Evolutionary conservation across 2,888 invertebrate species (phyloP).

Genomic region (Crepidodera aurea): DNA sequence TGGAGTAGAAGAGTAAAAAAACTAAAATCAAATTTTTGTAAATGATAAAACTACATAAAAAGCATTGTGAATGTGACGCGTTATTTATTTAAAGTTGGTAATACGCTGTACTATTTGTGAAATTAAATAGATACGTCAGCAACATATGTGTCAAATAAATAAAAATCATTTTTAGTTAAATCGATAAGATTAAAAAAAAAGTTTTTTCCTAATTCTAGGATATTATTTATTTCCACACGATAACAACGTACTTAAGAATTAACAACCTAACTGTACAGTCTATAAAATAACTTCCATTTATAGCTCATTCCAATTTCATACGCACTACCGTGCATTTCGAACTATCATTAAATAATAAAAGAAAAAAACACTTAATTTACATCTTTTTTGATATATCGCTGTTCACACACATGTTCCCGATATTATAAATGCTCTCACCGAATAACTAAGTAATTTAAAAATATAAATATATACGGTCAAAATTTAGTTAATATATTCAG

Average conservation of each 20-base stretch:
- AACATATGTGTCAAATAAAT: no score
- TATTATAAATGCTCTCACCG: slow-evolving; percentile 10
- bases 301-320: slow-evolving; percentile 6
- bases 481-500: slow-evolving; percentile 9
- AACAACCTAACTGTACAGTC: neutral
- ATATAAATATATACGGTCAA: slow-evolving; percentile 11
- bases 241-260: neutral
- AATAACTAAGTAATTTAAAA: slow-evolving; percentile 12
- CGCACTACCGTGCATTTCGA: slow-evolving; percentile 4
- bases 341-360: slow-evolving; percentile 13
- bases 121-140: no score
- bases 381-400: slow-evolving; percentile 12
- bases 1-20: no score
- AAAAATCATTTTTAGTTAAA: no score
- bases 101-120: no score
- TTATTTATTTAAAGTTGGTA: no score
- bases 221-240: no score
- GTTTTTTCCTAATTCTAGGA: no score
- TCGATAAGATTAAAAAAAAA: no score
- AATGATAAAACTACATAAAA: no score
- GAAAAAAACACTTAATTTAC: slow-evolving; percentile 19
- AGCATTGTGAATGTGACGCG: no score
- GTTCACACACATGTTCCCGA: slow-evolving; percentile 14
- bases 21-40: no score
- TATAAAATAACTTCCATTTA: neutral